These are phyloP conservation scores for Cichlasoma orientale DNA, from an alignment of 2,797 vertebrate species.

Conservation along the genomic window DNA sequence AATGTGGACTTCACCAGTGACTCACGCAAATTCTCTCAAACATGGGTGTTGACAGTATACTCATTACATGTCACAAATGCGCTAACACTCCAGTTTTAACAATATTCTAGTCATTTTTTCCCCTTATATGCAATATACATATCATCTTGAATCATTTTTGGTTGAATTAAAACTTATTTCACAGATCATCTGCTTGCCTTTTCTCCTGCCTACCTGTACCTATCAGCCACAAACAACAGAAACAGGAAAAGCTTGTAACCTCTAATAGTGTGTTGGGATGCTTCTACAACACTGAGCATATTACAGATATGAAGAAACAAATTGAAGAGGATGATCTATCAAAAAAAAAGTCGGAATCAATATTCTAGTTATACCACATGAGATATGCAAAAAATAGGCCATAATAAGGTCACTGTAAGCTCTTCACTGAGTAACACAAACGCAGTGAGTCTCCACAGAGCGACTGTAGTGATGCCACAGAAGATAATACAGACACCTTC, in stretches of 20 bases:
- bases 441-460: not conserved
- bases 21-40: not conserved
- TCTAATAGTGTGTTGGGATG: not conserved
- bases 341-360: not conserved
- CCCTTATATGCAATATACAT: not conserved
- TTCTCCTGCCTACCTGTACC: not conserved
- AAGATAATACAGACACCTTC: conserved; percentile 20
- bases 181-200: not conserved
- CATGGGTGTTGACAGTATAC: not conserved
- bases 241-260: not conserved
- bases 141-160: not conserved
- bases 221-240: conserved; percentile 5
- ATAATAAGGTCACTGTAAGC: conserved; percentile 27
- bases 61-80: not conserved
- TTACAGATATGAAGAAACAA: not conserved
- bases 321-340: not conserved
- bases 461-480: not conserved
- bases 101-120: not conserved
- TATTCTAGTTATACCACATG: not conserved
- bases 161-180: not conserved
- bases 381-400: conserved; percentile 4
- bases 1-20: not conserved
- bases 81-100: not conserved
- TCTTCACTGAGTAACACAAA: conserved; percentile 1
- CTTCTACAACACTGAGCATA: not conserved